Evolutionary conservation across 1,140 invertebrate genomes (phyloP), one percentile per base, ranked within the genome.

Genomic region (Stenopsyche tienmushanensis): DNA sequence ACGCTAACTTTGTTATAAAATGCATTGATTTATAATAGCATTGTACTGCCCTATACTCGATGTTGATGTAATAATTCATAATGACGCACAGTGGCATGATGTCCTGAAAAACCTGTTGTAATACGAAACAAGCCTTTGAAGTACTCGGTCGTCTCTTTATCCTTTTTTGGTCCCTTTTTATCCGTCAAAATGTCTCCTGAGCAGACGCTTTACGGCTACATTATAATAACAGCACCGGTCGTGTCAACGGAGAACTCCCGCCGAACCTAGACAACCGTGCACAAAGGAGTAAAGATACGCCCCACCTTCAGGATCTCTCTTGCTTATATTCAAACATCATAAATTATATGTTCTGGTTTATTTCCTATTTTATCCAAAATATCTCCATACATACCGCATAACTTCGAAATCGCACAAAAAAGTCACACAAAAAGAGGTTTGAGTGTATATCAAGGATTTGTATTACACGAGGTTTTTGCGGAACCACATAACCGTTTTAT

Each of bases 171-270:
- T 47, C 57, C 57, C 42, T 60, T 60, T 60, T 47, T 60, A 47
- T 60, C 57, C 57, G 42, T 60, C 57, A 60, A 60, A 60, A 60
- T 60, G 57, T 60, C 57, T 60, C 39, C 55, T 24, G 41, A 47
- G 42, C 42, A 57, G 53, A 57, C 53, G 18, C 29, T 44, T 44
- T 44, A 58, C 55, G 57, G 57, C 57, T 47, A 60, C 57, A 60
- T 60, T 60, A 60, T 60, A 60, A 60, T 60, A 60, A 47, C 57
- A 58, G 57, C 41, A 10, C 41, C 8, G 39, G 18, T 23, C 42
- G 42, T 60, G 57, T 60, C 57, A 60, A 60, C 42, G n/a, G 1
- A 44, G 5, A 23, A n/a, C 50, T 24, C 26, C 26, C 47, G n/a
- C n/a, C n/a, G 34, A 39, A 18, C 44, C 18, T 15, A 47, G 44